These are phyloP conservation scores for Lacanobia oleracea DNA, from an alignment of 2,888 invertebrate species.

Conservation along the genomic window DNA sequence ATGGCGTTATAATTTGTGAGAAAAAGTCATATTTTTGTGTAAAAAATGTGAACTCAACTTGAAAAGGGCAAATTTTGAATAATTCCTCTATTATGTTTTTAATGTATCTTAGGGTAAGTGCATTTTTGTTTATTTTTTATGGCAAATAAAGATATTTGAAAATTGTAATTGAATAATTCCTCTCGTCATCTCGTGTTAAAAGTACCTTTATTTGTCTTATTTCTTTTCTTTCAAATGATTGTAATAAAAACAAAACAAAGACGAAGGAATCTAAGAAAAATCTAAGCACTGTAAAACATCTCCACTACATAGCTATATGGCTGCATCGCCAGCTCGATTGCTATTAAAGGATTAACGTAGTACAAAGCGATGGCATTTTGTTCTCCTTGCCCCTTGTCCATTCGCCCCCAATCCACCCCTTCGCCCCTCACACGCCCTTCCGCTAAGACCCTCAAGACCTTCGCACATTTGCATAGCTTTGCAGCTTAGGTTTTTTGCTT, in stretches of 20 bases:
- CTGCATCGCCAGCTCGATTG: slow-evolving; percentile 78
- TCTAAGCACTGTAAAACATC: slow-evolving; percentile 30
- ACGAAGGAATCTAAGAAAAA: slow-evolving; percentile 19
- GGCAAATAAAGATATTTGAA: no score
- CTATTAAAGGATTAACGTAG: slow-evolving; percentile 89
- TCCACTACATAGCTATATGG: slow-evolving; percentile 59
- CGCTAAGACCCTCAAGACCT: slow-evolving; percentile 85
- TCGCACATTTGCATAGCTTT: slow-evolving; percentile 90
- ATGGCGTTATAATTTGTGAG: slow-evolving; percentile 15
- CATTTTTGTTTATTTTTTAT: no score
- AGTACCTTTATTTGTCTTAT: no score
- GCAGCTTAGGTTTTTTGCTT: slow-evolving; percentile 86
- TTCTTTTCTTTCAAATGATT: neutral
- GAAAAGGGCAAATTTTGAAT: no score
- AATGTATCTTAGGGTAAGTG: no score
- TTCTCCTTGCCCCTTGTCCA: slow-evolving; percentile 86
- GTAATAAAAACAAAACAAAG: slow-evolving; percentile 6
- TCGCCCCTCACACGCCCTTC: slow-evolving; percentile 62
- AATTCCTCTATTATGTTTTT: no score
- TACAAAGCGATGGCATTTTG: slow-evolving; percentile 89
- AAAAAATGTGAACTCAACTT: no score
- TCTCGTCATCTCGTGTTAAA: no score
- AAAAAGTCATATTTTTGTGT: no score
- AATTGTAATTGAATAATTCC: no score
- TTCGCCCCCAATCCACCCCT: slow-evolving; percentile 60